A percentile compares a stretch with the other conserved stretches of the same genome.
Conservation (phyloP, 1,140 invertebrate genomes). For the Calliopsis andreniformis region DNA sequence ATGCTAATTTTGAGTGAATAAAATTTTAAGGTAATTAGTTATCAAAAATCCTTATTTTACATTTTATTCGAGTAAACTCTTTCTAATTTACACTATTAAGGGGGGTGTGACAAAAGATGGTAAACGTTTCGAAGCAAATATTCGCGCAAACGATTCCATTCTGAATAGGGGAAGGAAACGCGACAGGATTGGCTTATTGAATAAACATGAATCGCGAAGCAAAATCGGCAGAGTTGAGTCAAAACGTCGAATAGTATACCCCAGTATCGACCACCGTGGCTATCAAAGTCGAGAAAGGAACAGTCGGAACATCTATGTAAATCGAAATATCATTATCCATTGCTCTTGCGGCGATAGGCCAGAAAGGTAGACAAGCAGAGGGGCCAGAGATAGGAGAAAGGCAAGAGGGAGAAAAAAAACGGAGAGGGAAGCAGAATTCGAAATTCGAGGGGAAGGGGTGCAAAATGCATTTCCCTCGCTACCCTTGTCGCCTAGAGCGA, state of each 20-base stretch:
- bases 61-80: no score
- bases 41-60: no score
- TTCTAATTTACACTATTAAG: no score
- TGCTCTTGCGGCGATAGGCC: conserved; percentile 62
- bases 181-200: not conserved
- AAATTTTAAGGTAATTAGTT: no score
- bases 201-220: conserved; percentile 50
- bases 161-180: no score
- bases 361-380: conserved; percentile 14
- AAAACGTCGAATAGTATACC: conserved; percentile 54
- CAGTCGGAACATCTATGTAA: conserved; percentile 69
- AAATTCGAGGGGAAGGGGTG: conserved; percentile 56
- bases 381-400: conserved; percentile 22
- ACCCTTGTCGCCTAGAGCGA: conserved; percentile 68
- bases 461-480: conserved; percentile 66
- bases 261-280: not conserved
- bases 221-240: conserved; percentile 52
- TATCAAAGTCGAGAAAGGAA: conserved; percentile 31
- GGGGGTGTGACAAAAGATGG: no score
- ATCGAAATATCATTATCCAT: conserved; percentile 74
- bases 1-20: no score
- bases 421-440: conserved; percentile 38
- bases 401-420: conserved; percentile 17
- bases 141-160: not conserved
- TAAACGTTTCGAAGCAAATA: not conserved